Evolutionary conservation across 1,140 invertebrate genomes (phyloP).

Genomic region (Phthorimaea operculella): DNA sequence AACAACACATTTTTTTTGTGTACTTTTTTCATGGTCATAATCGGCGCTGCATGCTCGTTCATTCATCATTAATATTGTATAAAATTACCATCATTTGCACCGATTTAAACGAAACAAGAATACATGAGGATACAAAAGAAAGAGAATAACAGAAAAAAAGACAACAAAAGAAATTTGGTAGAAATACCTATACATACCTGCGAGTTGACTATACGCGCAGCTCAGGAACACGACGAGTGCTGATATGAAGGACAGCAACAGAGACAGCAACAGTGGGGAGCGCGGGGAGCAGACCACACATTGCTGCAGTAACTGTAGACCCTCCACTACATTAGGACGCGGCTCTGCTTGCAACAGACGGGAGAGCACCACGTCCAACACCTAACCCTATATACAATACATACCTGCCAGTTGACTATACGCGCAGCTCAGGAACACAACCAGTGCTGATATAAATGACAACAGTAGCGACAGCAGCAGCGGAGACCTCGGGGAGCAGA

Average conservation of each 20-base stretch:
- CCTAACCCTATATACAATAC: no score
- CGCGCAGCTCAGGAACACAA: conserved; percentile 89
- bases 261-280: conserved; percentile 82
- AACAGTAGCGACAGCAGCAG: conserved; percentile 83
- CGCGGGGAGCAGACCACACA: conserved; percentile 80
- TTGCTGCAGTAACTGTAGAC: conserved; percentile 79
- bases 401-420: conserved; percentile 79
- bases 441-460: conserved; percentile 90
- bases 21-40: no score
- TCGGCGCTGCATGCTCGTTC: no score
- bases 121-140: no score
- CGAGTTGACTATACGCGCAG: conserved; percentile 83
- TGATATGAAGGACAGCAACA: conserved; percentile 88
- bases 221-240: conserved; percentile 90
- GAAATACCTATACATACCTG: no score
- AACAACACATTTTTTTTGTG: no score
- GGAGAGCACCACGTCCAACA: conserved; percentile 83
- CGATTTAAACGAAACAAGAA: no score
- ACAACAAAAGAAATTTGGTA: no score
- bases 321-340: conserved; percentile 74
- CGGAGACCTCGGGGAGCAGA: conserved; percentile 79
- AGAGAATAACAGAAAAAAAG: no score
- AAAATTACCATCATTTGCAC: no score
- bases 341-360: conserved; percentile 75
- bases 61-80: no score